Conservation (phyloP, 2,888 invertebrate genomes). For the Hirudinaria manillensis region DNA sequence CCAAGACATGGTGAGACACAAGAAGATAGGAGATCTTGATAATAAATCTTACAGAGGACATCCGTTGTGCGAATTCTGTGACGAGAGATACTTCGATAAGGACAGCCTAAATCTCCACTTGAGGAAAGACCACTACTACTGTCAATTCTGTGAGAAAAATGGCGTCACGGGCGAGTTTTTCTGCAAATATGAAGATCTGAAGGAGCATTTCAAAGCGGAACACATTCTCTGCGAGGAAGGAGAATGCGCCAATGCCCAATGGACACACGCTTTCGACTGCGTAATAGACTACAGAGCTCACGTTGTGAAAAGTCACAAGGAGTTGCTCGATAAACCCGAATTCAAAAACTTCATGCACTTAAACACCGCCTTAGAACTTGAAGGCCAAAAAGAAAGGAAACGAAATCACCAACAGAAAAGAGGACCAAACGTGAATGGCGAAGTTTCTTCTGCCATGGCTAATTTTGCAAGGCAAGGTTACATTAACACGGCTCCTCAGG, state of each 20-base stretch:
- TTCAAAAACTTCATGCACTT: conserved; percentile 40
- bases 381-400: too few species aligned
- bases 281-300: conserved; percentile 87
- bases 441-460: too few species aligned
- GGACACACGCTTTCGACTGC: conserved; percentile 80
- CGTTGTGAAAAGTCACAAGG: conserved; percentile 72
- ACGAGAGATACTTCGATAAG: conserved; percentile 84
- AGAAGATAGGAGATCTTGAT: conserved; percentile 83
- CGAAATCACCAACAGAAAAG: too few species aligned
- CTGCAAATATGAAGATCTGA: conserved; percentile 71
- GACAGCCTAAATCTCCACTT: conserved; percentile 87
- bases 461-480: too few species aligned
- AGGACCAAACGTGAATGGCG: too few species aligned
- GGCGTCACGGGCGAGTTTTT: conserved; percentile 59
- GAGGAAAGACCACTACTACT: conserved; percentile 85
- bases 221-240: conserved; percentile 91
- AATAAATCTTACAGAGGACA: conserved; percentile 90
- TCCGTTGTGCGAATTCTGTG: conserved; percentile 91
- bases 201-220: conserved; percentile 76
- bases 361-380: too few species aligned
- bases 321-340: not conserved
- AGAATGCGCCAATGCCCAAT: conserved; percentile 71
- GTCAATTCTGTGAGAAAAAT: conserved; percentile 94
- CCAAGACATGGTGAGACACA: conserved; percentile 71
- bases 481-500: too few species aligned